phyloP scores from a whole-genome alignment of 2,888 invertebrate species.

The Resseliella maxima region DNA sequence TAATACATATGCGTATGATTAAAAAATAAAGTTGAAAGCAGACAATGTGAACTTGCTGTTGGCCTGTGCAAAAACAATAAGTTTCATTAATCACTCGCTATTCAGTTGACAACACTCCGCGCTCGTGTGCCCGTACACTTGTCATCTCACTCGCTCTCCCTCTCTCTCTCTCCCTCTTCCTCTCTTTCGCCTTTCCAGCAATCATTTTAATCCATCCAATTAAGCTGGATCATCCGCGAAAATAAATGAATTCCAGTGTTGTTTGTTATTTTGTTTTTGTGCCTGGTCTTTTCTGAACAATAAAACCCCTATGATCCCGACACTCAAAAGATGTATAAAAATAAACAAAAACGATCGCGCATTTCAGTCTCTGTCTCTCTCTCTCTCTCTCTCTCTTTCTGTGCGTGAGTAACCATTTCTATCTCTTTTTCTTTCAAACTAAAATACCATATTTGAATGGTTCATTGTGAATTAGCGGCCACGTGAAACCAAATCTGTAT shows the following conservation, averaged over 20 bases:
- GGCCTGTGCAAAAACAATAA: not conserved
- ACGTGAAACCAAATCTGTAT: slow-evolving; percentile 45
- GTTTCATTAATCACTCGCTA: slow-evolving; percentile 32
- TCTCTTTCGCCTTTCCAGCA: not conserved
- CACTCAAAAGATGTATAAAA: slow-evolving; percentile 4
- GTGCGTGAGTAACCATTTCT: too few species aligned
- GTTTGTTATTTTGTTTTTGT: not conserved
- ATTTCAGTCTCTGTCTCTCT: too few species aligned
- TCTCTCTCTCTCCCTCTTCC: not conserved
- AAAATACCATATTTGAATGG: too few species aligned
- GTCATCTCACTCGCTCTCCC: too few species aligned
- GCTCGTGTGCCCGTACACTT: not conserved
- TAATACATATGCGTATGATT: slow-evolving; percentile 45
- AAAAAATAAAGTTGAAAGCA: slow-evolving; percentile 28
- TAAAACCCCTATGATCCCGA: slow-evolving; percentile 39
- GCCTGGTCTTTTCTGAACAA: slow-evolving; percentile 2
- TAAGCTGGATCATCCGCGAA: slow-evolving; percentile 44
- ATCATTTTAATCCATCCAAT: slow-evolving; percentile 48
- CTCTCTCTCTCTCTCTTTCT: too few species aligned
- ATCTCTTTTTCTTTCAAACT: too few species aligned
- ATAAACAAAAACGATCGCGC: too few species aligned
- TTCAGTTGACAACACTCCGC: not conserved
- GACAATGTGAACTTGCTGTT: not conserved
- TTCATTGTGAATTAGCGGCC: not conserved
- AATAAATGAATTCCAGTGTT: slow-evolving; percentile 41